Percentiles rank a stretch among this genome's conserved stretches.
Evolutionary conservation across 2,113 vertebrate species (phyloP).

Genomic region (Vidua chalybeata): DNA sequence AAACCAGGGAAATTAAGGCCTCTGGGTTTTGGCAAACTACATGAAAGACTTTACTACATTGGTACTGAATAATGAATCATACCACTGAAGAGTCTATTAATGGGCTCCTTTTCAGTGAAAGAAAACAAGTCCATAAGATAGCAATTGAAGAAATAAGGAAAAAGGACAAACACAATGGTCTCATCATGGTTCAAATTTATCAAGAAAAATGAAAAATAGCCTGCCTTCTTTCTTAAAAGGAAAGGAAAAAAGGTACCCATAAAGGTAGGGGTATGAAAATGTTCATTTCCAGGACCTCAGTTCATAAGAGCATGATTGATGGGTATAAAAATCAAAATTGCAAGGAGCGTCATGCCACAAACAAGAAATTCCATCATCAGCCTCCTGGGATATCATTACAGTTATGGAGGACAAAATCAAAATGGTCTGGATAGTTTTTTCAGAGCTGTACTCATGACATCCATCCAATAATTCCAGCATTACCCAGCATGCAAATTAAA

Average conservation of each 20-base stretch:
- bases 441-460: background rate
- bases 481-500: background rate
- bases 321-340: background rate
- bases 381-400: conserved; percentile 18
- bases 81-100: background rate
- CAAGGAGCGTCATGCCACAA: background rate
- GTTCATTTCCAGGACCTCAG: background rate
- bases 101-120: background rate
- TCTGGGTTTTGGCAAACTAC: background rate
- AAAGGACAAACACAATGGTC: background rate
- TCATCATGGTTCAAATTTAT: background rate
- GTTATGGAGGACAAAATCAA: background rate
- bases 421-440: background rate
- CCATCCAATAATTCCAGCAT: background rate
- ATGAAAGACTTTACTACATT: background rate
- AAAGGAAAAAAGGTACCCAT: background rate
- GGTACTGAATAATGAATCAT: background rate
- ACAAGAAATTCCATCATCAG: background rate
- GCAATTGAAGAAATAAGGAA: background rate
- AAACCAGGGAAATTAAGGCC: background rate
- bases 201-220: background rate
- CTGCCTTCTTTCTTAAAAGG: background rate
- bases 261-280: background rate
- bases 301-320: background rate
- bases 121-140: background rate